Percentiles rank a stretch among this genome's conserved stretches.
phyloP scores from a whole-genome alignment of 1,140 invertebrate species.

The Euborellia annulipes region DNA sequence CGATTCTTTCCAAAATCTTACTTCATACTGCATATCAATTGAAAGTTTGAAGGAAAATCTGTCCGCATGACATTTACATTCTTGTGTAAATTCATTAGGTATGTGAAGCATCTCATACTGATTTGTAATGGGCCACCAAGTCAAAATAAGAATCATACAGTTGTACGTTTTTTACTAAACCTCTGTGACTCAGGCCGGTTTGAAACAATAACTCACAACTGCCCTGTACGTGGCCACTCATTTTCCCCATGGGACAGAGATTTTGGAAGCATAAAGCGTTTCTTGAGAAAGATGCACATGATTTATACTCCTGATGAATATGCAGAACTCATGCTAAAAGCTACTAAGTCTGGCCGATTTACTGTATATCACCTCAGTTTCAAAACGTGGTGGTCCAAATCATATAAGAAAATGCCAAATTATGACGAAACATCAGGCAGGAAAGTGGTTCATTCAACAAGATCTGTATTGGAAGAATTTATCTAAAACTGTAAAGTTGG shows the following conservation, averaged over 20 bases:
- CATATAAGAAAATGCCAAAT: slow-evolving; percentile 2
- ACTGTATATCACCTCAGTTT: slow-evolving; percentile 3
- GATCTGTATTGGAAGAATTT: too few species aligned
- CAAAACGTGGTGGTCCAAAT: slow-evolving; percentile 4
- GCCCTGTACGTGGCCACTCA: slow-evolving; percentile 12
- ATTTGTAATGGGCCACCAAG: slow-evolving; percentile 4
- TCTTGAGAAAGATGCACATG: slow-evolving; percentile 3
- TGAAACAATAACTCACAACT: slow-evolving; percentile 11
- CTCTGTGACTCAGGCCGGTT: slow-evolving; percentile 9
- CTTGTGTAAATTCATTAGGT: too few species aligned
- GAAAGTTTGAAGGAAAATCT: too few species aligned
- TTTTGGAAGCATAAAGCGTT: slow-evolving; percentile 5
- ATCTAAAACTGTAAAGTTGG: too few species aligned
- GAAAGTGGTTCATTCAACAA: too few species aligned
- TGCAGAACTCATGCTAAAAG: slow-evolving; percentile 5
- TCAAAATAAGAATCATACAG: slow-evolving; percentile 13
- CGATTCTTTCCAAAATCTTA: too few species aligned
- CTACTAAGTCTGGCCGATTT: slow-evolving; percentile 3
- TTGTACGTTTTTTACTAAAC: slow-evolving; percentile 10
- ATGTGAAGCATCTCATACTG: too few species aligned
- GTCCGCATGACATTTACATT: too few species aligned
- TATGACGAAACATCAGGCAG: slow-evolving; percentile 6
- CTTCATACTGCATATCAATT: too few species aligned
- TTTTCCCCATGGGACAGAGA: slow-evolving; percentile 8
- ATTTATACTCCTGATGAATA: slow-evolving; percentile 4